Evolutionary conservation across 1,140 invertebrate species (phyloP).

Genomic region (Temnothorax nylanderi): DNA sequence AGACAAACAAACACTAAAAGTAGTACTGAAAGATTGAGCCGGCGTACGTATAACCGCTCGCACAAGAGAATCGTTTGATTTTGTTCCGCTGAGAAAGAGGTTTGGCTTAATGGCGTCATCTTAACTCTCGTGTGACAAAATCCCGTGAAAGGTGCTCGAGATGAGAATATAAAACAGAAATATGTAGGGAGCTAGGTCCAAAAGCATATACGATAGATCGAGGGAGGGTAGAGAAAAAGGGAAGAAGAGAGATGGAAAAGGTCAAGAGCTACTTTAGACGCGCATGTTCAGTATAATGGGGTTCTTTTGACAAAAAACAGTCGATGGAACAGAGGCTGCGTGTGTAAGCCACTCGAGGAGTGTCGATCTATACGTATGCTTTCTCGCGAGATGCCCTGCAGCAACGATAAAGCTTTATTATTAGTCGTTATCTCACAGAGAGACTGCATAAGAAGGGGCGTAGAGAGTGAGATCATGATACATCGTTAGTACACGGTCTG

Average conservation of each 20-base stretch:
- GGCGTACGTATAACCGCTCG: background rate
- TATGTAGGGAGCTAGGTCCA: slow-evolving; percentile 7
- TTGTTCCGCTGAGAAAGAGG: slow-evolving; percentile 12
- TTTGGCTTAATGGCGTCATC: slow-evolving; percentile 53
- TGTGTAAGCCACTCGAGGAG: slow-evolving; percentile 45
- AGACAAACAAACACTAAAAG: slow-evolving; percentile 1
- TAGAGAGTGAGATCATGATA: slow-evolving; percentile 4
- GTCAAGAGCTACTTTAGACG: slow-evolving; percentile 67
- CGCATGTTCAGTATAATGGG: slow-evolving; percentile 63
- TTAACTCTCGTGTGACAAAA: slow-evolving; percentile 50
- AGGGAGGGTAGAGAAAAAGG: background rate
- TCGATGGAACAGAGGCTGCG: slow-evolving; percentile 55
- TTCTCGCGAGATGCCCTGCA: slow-evolving; percentile 41
- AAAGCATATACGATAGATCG: slow-evolving; percentile 46
- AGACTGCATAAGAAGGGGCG: background rate
- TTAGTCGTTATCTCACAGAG: slow-evolving; percentile 61
- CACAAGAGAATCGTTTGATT: slow-evolving; percentile 52
- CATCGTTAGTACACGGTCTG: background rate
- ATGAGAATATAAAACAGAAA: slow-evolving; percentile 50
- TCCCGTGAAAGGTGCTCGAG: slow-evolving; percentile 54
- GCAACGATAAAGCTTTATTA: slow-evolving; percentile 62
- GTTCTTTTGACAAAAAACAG: slow-evolving; percentile 67
- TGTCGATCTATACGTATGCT: slow-evolving; percentile 37
- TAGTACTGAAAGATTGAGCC: background rate
- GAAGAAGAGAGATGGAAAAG: slow-evolving; percentile 34